Evolutionary conservation across 1,140 invertebrate genomes (phyloP).

Genomic region (Eumaeus atala): DNA sequence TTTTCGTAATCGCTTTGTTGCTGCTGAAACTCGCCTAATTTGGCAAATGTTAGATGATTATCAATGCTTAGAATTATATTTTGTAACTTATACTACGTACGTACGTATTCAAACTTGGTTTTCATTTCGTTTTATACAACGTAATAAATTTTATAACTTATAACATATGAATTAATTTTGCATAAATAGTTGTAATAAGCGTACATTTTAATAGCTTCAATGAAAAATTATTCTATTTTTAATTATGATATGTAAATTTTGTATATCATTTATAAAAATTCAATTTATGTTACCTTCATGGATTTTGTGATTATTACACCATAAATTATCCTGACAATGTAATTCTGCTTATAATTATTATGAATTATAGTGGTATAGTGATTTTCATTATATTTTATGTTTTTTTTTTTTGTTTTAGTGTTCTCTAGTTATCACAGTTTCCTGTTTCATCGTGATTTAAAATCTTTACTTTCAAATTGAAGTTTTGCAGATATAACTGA

Average conservation of each 20-base stretch:
- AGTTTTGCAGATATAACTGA: too few relatives aligned
- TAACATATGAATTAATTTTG: conserved; percentile 2
- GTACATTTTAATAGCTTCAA: conserved; percentile 5
- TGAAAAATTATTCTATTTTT: conserved; percentile 10
- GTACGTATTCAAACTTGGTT: neutral
- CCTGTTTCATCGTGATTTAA: neutral
- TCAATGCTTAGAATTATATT: neutral
- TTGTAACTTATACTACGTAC: neutral
- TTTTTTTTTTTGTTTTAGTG: neutral
- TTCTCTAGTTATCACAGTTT: neutral
- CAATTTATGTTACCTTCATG: neutral
- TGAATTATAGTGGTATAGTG: neutral
- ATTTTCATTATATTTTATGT: neutral
- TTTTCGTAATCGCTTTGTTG: neutral
- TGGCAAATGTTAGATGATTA: conserved; percentile 1
- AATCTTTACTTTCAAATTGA: too few relatives aligned
- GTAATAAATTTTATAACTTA: conserved; percentile 1
- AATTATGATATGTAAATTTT: conserved; percentile 11
- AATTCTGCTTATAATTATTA: conserved; percentile 4
- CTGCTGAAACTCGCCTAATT: conserved; percentile 1
- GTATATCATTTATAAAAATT: conserved; percentile 1
- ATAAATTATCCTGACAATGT: conserved; percentile 5
- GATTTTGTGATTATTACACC: conserved; percentile 2
- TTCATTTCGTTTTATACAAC: neutral
- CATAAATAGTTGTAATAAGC: conserved; percentile 8